Percentiles rank a stretch among this genome's conserved stretches.
Evolutionary conservation across 2,888 invertebrate genomes (phyloP).

Genomic region (Zeuzera pyrina): DNA sequence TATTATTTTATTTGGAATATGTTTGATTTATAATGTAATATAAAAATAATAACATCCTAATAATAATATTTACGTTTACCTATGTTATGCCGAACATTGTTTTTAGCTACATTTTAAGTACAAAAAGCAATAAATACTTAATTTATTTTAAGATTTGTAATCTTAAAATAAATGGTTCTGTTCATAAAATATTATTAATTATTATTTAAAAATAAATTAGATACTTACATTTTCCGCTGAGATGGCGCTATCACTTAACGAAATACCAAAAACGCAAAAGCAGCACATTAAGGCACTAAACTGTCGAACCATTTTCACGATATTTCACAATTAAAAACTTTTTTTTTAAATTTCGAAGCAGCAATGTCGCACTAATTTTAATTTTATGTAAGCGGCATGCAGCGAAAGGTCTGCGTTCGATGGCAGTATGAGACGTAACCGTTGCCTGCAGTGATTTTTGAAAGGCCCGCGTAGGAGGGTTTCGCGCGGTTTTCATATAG

Average conservation of each 20-base stretch:
- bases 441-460: constrained; percentile 59
- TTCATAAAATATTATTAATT: neutral
- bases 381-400: constrained; percentile 26
- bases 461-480: constrained; percentile 72
- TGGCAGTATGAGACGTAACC: constrained; percentile 44
- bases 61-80: too few species aligned
- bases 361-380: neutral
- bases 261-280: constrained; percentile 56
- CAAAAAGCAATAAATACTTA: too few species aligned
- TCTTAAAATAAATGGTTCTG: too few species aligned
- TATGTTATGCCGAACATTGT: too few species aligned
- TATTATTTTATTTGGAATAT: too few species aligned
- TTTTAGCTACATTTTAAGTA: too few species aligned
- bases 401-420: constrained; percentile 56
- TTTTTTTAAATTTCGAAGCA: neutral
- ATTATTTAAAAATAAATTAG: neutral
- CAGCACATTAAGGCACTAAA: constrained; percentile 58
- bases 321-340: constrained; percentile 15
- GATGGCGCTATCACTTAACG: constrained; percentile 58
- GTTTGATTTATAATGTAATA: too few species aligned
- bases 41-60: too few species aligned
- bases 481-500: constrained; percentile 51
- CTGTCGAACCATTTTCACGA: constrained; percentile 55
- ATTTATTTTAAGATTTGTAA: too few species aligned
- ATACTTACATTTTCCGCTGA: constrained; percentile 57